A percentile compares a stretch with the other conserved stretches of the same genome.
Evolutionary conservation across 2,113 vertebrate genomes (phyloP).

Genomic region (Lagenorhynchus albirostris): DNA sequence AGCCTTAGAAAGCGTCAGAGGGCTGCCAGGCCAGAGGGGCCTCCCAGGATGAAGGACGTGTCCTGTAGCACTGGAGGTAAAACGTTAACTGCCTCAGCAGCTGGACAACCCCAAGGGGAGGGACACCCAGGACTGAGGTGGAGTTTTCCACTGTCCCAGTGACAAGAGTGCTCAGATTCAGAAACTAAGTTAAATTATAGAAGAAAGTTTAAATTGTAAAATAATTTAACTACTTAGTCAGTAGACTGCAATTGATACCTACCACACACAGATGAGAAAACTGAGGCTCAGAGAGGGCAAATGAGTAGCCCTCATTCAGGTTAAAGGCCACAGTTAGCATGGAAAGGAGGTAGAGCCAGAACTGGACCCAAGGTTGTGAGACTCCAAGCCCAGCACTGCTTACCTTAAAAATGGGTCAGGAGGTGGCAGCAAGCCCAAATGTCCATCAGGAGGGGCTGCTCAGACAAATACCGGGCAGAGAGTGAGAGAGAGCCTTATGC

Average conservation of each 20-base stretch:
- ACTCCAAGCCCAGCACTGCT: not conserved
- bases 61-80: not conserved
- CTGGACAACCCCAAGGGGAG: not conserved
- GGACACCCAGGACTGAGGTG: not conserved
- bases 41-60: accelerated
- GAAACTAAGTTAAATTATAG: not conserved
- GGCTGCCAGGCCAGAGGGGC: not conserved
- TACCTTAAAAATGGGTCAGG: not conserved
- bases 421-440: not conserved
- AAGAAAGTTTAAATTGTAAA: not conserved
- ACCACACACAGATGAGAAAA: not conserved
- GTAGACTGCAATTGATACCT: not conserved
- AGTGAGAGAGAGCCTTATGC: not conserved
- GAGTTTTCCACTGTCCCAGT: not conserved
- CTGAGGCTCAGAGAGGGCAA: not conserved
- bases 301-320: too few relatives aligned
- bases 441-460: not conserved
- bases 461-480: not conserved
- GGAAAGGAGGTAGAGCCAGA: not conserved
- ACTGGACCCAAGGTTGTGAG: too few relatives aligned
- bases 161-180: not conserved
- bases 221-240: not conserved
- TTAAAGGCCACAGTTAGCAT: not conserved
- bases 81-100: not conserved
- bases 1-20: not conserved